Conservation (phyloP, 2,113 vertebrate genomes). For the Corythaeola cristata region DNA sequence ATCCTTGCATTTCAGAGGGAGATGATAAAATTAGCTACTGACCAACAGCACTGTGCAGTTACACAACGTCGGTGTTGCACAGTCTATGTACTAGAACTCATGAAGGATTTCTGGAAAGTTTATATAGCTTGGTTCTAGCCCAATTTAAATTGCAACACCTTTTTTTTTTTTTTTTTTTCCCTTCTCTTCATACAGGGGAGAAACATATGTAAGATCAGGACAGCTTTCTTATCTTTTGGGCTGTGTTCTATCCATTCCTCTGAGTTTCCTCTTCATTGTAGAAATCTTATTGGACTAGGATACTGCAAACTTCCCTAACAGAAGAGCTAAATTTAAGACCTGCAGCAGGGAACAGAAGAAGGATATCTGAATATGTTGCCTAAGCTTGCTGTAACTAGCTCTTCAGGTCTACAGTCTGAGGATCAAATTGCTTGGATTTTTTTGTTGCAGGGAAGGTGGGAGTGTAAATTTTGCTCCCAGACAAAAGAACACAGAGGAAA, state of each 20-base stretch:
- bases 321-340: not conserved
- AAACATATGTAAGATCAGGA: not conserved
- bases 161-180: too few species aligned
- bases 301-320: not conserved
- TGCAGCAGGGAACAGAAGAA: not conserved
- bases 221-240: not conserved
- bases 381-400: not conserved
- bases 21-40: not conserved
- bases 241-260: not conserved
- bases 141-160: not conserved
- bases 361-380: not conserved
- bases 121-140: not conserved
- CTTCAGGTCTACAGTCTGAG: not conserved
- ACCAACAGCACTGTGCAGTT: not conserved
- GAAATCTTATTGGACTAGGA: not conserved
- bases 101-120: not conserved
- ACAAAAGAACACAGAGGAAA: not conserved
- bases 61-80: not conserved
- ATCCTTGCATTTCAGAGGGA: not conserved
- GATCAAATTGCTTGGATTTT: not conserved
- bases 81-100: not conserved
- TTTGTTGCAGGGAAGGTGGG: not conserved
- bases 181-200: not conserved
- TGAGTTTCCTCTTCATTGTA: not conserved
- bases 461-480: not conserved